A percentile compares a stretch with the other conserved stretches of the same genome.
These are phyloP conservation scores for Nysson spinosus DNA, from an alignment of 2,888 invertebrate species.

Conservation along the genomic window DNA sequence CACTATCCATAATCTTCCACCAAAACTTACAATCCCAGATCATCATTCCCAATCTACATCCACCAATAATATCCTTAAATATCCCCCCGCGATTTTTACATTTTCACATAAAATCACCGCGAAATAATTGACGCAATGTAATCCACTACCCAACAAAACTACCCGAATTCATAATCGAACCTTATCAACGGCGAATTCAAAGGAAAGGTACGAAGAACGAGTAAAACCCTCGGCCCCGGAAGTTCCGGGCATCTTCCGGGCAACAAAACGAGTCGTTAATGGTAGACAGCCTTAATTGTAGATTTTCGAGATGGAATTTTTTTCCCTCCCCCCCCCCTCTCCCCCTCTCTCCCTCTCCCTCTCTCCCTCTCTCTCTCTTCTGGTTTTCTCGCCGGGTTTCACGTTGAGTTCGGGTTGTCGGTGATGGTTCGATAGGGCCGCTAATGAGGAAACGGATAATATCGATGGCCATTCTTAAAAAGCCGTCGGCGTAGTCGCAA, in stretches of 20 bases:
- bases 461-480: conserved; percentile 8
- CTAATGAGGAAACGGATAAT: conserved; percentile 24
- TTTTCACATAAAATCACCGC: too few species aligned
- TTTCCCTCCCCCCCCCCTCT: neutral
- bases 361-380: neutral
- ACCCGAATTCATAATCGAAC: too few species aligned
- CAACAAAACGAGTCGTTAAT: neutral
- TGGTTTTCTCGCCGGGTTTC: too few species aligned
- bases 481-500: conserved; percentile 6
- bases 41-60: too few species aligned
- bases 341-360: neutral
- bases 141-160: too few species aligned
- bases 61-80: too few species aligned
- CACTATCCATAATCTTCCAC: too few species aligned
- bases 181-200: too few species aligned
- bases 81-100: too few species aligned
- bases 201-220: neutral
- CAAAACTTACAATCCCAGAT: too few species aligned
- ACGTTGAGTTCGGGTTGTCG: too few species aligned
- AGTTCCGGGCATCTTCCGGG: neutral
- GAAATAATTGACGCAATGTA: too few species aligned
- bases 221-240: neutral
- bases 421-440: conserved; percentile 4
- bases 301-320: neutral
- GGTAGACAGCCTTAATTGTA: neutral